phyloP scores from a whole-genome alignment of 2,797 vertebrate species.

The Periophthalmus magnuspinnatus region DNA sequence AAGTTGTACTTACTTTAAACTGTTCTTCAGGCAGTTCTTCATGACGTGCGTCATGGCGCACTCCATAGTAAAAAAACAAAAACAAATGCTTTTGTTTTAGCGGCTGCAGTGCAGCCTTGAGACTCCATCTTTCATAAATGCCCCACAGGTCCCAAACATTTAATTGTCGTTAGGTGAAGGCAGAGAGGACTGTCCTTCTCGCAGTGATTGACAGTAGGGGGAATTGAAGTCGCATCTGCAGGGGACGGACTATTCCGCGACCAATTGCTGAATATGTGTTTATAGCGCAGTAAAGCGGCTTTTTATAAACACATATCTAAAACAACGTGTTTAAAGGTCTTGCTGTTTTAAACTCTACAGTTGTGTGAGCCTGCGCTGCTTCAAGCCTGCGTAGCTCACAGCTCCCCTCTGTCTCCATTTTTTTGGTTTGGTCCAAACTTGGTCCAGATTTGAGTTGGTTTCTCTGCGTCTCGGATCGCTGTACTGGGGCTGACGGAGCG shows the following conservation, averaged over 20 bases:
- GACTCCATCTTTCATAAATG: slow-evolving; percentile 53
- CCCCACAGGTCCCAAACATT: slow-evolving; percentile 56
- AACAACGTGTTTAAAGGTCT: accelerated
- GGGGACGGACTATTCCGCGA: slow-evolving; percentile 29
- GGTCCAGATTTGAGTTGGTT: slow-evolving; percentile 77
- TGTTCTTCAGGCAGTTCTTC: slow-evolving; percentile 26
- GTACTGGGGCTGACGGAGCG: slow-evolving; percentile 74
- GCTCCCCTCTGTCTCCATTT: slow-evolving; percentile 74
- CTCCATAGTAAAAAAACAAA: too few species aligned
- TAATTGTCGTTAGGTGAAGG: slow-evolving; percentile 61
- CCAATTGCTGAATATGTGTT: background rate
- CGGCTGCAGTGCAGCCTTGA: slow-evolving; percentile 10
- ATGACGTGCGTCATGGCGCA: slow-evolving; percentile 51
- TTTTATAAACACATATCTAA: accelerated
- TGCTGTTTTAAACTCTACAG: accelerated
- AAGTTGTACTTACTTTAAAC: slow-evolving; percentile 55
- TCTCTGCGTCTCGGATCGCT: slow-evolving; percentile 70
- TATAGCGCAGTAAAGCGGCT: background rate
- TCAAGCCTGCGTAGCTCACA: background rate
- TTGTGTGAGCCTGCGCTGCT: background rate
- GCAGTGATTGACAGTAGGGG: slow-evolving; percentile 75
- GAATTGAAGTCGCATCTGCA: slow-evolving; percentile 29
- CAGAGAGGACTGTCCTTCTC: slow-evolving; percentile 51
- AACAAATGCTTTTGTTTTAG: too few species aligned
- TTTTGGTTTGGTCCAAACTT: slow-evolving; percentile 82